Evolutionary conservation across 2,113 vertebrate genomes (phyloP), one percentile per base, ranked within the genome.

Genomic region (Strigops habroptila): DNA sequence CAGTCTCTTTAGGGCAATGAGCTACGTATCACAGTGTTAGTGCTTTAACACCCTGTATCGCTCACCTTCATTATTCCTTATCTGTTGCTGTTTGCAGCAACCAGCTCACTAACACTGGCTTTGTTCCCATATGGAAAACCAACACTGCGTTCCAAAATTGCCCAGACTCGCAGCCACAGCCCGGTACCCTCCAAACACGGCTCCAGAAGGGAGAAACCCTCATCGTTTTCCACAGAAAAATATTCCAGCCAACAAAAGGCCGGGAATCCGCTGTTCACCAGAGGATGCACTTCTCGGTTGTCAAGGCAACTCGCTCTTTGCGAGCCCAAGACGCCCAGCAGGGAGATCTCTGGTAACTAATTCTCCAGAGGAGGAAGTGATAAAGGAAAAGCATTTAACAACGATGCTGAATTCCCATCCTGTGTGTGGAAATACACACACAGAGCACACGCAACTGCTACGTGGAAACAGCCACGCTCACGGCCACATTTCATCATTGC

Each of bases 231-330:
- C 70, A 6, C 1, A 51, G 27, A 17, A 24, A 85, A 21, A 18
- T 1, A 43, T 0, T 22, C 23, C 30, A 64, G 79, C 52, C 51
- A 22, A 48, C 52, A 48, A 49, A 35, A 11, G 28, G 70, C 87
- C 9, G 2, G 33, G 57, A 59, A 59, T 4, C 14, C 21, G 24
- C 4, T 1, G 77, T 68, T 86, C 53, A 4, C 41, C 24, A 17
- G 25, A 83, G 80, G 81, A 92, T 49, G 73, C 27, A 57, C 14
- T 69, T 75, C 86, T 41, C 0, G 3, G 95, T 95, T 95, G 95
- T 65, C 93, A 96, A 44, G 94, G 95, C 62, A 95, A 96, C 95
- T 63, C 2, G 4, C 65, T 86, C 80, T n/a, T 31, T 49, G 74
- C 3, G 11, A 52, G 68, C 7, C 90, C 60, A 62, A 52, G 85